Evolutionary conservation across 1,140 invertebrate genomes (phyloP).

Genomic region (Cheumatopsyche charites): DNA sequence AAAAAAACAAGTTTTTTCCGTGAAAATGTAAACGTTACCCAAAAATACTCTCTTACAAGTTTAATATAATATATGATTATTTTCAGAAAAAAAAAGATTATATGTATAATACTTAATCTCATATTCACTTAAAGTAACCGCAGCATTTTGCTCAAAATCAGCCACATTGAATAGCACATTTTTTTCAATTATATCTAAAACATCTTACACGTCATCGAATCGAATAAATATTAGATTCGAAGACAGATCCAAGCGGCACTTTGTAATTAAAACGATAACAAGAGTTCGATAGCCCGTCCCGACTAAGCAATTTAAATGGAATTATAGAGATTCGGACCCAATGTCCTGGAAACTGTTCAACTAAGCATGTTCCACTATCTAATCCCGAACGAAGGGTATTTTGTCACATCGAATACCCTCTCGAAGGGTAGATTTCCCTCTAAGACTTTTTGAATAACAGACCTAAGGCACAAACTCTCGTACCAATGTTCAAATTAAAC

Average conservation of each 20-base stretch:
- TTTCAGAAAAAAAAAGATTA: no score
- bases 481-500: neutral
- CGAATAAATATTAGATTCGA: no score
- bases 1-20: no score
- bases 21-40: no score
- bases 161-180: no score
- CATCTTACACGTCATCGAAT: no score
- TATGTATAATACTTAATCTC: no score
- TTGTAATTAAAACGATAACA: slow-evolving; percentile 23
- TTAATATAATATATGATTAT: no score
- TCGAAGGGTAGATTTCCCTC: slow-evolving; percentile 21
- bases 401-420: slow-evolving; percentile 25
- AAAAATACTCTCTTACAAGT: no score
- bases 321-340: slow-evolving; percentile 26
- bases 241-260: neutral
- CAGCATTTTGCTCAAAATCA: no score
- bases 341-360: slow-evolving; percentile 28
- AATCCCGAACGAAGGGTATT: slow-evolving; percentile 26
- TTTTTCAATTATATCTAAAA: no score
- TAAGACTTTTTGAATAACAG: slow-evolving; percentile 28
- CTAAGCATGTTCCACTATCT: slow-evolving; percentile 23
- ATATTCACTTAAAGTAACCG: no score
- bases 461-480: neutral
- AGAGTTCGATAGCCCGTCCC: neutral
- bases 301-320: slow-evolving; percentile 26